Percentiles rank a stretch among this genome's conserved stretches.
These are phyloP conservation scores for Choloepus hoffmanni DNA, from an alignment of 2,113 vertebrate species.

Conservation along the genomic window DNA sequence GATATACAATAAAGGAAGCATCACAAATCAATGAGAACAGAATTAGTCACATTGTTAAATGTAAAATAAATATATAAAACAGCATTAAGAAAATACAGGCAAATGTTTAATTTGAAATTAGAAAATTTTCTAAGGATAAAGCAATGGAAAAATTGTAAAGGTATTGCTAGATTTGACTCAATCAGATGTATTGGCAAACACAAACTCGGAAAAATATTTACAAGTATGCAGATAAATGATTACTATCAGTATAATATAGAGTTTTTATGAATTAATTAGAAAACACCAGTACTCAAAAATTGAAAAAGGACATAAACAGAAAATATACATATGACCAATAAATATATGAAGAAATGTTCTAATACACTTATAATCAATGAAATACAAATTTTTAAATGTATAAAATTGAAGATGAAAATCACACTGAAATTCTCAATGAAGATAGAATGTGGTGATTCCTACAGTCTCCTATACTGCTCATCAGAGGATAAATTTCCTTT, in stretches of 20 bases:
- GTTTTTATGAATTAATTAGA: background rate
- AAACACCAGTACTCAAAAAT: conserved; percentile 44
- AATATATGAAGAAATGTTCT: conserved; percentile 34
- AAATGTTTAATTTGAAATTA: conserved; percentile 37
- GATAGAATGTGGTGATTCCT: background rate
- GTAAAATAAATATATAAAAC: background rate
- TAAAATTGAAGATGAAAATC: conserved; percentile 51
- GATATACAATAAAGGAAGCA: conserved; percentile 34
- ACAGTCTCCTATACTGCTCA: background rate
- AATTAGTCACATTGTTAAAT: conserved; percentile 34
- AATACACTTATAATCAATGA: background rate
- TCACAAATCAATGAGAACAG: background rate
- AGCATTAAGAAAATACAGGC: conserved; percentile 27
- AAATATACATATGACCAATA: background rate
- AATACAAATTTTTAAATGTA: conserved; percentile 16
- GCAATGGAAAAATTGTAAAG: conserved; percentile 20
- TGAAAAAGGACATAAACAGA: conserved; percentile 33
- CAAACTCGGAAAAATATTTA: conserved; percentile 21
- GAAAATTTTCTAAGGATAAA: conserved; percentile 32
- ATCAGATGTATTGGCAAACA: conserved; percentile 28
- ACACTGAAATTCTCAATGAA: background rate
- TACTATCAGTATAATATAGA: background rate
- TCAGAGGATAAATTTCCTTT: background rate
- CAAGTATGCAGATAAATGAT: background rate
- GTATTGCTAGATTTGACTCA: background rate